Percentiles rank a stretch among this genome's conserved stretches.
Evolutionary conservation across 2,888 invertebrate species (phyloP).

Genomic region (Pilophorus perplexus): DNA sequence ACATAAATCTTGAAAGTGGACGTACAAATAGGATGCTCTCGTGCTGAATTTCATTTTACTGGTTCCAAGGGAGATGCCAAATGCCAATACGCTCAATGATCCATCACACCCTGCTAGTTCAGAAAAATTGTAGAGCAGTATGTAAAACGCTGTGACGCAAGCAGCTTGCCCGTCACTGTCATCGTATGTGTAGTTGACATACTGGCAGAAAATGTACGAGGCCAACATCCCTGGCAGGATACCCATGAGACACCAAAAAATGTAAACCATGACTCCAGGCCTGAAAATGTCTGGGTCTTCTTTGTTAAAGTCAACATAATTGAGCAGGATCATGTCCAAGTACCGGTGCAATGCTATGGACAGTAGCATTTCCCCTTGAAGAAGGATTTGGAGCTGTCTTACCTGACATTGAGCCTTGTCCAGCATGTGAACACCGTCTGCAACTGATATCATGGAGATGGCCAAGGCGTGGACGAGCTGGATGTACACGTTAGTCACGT

Average conservation of each 20-base stretch:
- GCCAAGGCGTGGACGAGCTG: conserved; percentile 23
- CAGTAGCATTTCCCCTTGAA: conserved; percentile 29
- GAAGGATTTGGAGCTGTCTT: conserved; percentile 26
- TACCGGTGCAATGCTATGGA: conserved; percentile 7
- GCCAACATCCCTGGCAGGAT: conserved; percentile 8
- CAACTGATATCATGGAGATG: background rate
- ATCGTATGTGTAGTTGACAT: conserved; percentile 9
- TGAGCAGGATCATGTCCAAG: background rate
- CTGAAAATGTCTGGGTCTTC: background rate
- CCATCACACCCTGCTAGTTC: conserved; percentile 3
- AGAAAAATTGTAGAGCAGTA: conserved; percentile 4
- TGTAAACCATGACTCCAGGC: background rate
- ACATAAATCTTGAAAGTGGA: background rate
- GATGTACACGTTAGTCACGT: background rate
- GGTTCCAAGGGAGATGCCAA: conserved; percentile 21
- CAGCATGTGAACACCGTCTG: conserved; percentile 2
- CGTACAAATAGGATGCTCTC: conserved; percentile 11
- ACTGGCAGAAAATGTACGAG: conserved; percentile 12
- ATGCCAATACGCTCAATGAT: conserved; percentile 7
- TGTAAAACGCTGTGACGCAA: background rate
- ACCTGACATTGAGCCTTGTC: conserved; percentile 23
- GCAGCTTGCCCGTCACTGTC: conserved; percentile 13
- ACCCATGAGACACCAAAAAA: background rate
- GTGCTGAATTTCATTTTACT: conserved; percentile 32
- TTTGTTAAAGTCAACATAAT: background rate